Conservation (phyloP, 2,888 invertebrate genomes). For the Arrhopalites spinosus region DNA sequence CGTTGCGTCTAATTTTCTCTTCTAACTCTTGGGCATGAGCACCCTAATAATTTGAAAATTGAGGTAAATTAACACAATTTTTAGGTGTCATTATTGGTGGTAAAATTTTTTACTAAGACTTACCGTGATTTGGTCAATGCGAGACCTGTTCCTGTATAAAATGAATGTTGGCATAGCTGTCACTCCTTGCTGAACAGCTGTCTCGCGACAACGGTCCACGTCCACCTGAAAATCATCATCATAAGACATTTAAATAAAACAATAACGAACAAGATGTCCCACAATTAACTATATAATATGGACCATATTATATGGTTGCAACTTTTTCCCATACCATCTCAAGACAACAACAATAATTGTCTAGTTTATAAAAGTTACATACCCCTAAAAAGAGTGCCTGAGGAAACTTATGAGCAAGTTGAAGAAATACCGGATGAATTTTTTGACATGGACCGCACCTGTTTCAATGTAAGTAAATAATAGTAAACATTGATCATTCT, state of each 20-base stretch:
- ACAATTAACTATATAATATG: slow-evolving; percentile 46
- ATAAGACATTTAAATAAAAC: too few relatives aligned
- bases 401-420: slow-evolving; percentile 83
- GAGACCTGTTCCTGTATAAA: slow-evolving; percentile 75
- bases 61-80: neutral
- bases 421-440: slow-evolving; percentile 91
- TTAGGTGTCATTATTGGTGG: slow-evolving; percentile 18
- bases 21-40: slow-evolving; percentile 83
- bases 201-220: slow-evolving; percentile 90
- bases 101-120: slow-evolving; percentile 42
- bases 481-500: too few relatives aligned
- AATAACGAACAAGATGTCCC: neutral
- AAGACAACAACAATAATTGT: too few relatives aligned
- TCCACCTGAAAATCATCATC: slow-evolving; percentile 75
- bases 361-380: too few relatives aligned
- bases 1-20: slow-evolving; percentile 85
- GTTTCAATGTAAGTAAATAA: too few relatives aligned
- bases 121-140: slow-evolving; percentile 62
- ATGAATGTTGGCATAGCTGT: slow-evolving; percentile 98
- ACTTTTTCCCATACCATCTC: too few relatives aligned
- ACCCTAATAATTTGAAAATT: slow-evolving; percentile 70
- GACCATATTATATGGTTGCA: neutral
- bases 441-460: slow-evolving; percentile 90
- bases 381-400: slow-evolving; percentile 74
- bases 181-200: slow-evolving; percentile 84